Evolutionary conservation across 2,113 vertebrate species (phyloP), one percentile per base, ranked within the genome.

Genomic region (Indri indri): DNA sequence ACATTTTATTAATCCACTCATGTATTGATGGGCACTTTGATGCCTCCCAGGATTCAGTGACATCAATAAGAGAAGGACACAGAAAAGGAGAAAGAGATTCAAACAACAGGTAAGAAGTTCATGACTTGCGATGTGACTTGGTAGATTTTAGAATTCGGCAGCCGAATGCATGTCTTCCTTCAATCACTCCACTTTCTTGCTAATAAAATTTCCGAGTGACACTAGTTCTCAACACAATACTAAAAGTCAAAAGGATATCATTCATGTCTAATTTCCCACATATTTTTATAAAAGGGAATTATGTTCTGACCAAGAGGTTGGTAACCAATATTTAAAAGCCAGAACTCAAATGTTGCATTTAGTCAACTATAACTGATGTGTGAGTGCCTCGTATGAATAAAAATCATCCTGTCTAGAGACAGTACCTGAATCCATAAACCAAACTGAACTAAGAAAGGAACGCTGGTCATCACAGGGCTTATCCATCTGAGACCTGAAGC

Each of bases 401-500:
- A 91, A 97, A 92, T 6, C 71, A 61, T 73, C 93, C 84, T 84
- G 68, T 91, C 91, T 76, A 65, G 63, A 77, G 63, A 87, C 47
- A 95, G 12, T 71, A 63, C 70, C 83, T 30, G 73, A 76, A 52
- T 93, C 90, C 96, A 63, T 66, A 94, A 94, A 96, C 68, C 5
- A 16, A 59, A 90, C 0, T 34, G 89, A 91, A 84, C 50, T 27
- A 52, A 34, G 59, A 84, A 42, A 83, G 59, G 77, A 90, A 80
- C 0, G 18, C 50, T 70, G 59, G 83, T 91, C 88, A 81, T 95
- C 96, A 93, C 45, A 91, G 88, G 79, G 54, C 37, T 91, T 90
- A 97, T 70, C 59, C 89, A 84, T 61, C 96, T 94, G 96, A 91
- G 96, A 97, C 97, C 70, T 81, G 22, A 95, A 96, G 70, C 50